Base-by-base conservation (phyloP, 2,797 vertebrate genomes). In the Sebastes variabilis region DNA sequence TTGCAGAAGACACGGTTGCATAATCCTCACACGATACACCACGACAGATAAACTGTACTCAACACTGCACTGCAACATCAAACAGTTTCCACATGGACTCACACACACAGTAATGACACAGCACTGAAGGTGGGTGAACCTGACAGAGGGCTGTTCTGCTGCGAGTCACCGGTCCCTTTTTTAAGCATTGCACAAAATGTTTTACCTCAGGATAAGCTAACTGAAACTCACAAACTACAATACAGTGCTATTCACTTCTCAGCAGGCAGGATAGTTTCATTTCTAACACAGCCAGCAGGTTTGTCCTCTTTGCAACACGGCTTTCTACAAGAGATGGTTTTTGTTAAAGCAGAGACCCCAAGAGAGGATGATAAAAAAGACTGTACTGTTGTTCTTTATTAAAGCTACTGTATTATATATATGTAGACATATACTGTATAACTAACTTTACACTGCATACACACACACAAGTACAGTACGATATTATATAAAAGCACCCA, bases 201-300 rank as follows among this genome's bases (percentile, higher is more conserved):
- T 92, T 93, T 85, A 93, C 92, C 93, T 94, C 93, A 94, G 93
- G 94, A 94, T 87, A 82, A 92, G 77, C 87, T 78, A 90, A 88
- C 75, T 76, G 66, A 85, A 88, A 83, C 79, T 84, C 82, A 88
- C 88, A 89, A 36, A 91, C 79, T 71, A 69, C 64, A 69, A 88
- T 12, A 75, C 81, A 86, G 82, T 55, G 78, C 84, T 84, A 18
- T 38, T 89, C 85, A 77, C 81, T 54, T 6, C 85, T 89, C 82
- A 87, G 84, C 86, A 77, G 85, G 77, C 88, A 77, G 85, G 81
- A 85, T 60, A 62, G 64, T 72, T 87, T 82, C 9, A 69, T 85
- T 81, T 87, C 72, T 34, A 82, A 87, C 85, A 86, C 82, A 79
- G 89, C 89, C 91, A 91, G 87, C 90, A 91, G 82, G 79, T 81